These are phyloP conservation scores for Spilogale gracilis DNA, from an alignment of 2,113 vertebrate genomes.

Conservation along the genomic window DNA sequence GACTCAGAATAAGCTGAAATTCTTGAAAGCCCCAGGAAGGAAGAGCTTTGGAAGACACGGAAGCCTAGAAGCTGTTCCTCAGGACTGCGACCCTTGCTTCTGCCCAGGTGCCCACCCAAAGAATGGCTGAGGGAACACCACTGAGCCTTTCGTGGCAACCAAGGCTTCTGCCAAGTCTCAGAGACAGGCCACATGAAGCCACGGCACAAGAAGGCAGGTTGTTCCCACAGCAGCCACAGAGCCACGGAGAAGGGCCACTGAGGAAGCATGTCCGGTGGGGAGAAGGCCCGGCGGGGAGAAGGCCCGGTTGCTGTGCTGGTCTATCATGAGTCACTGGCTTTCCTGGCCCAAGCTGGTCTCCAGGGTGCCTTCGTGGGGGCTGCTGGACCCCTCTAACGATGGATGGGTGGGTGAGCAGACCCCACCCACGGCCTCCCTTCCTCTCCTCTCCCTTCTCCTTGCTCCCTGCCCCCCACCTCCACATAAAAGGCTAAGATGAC, in stretches of 20 bases:
- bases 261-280: neutral
- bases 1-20: neutral
- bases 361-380: neutral
- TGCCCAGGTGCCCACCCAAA: neutral
- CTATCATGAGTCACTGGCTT: neutral
- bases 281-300: no score
- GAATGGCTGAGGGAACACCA: neutral
- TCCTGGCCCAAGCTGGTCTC: neutral
- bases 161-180: neutral
- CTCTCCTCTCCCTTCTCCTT: neutral
- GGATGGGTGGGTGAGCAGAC: rapidly evolving
- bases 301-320: neutral
- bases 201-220: neutral
- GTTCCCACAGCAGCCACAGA: neutral
- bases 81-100: neutral
- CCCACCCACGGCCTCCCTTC: rapidly evolving
- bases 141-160: neutral
- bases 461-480: neutral
- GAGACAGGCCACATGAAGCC: neutral
- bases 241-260: neutral
- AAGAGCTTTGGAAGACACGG: rapidly evolving
- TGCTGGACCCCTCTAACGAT: neutral
- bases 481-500: neutral
- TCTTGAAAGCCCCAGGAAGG: neutral
- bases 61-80: neutral